phyloP scores from a whole-genome alignment of 2,113 vertebrate genomes.

The Himantopus leucocephalus region DNA sequence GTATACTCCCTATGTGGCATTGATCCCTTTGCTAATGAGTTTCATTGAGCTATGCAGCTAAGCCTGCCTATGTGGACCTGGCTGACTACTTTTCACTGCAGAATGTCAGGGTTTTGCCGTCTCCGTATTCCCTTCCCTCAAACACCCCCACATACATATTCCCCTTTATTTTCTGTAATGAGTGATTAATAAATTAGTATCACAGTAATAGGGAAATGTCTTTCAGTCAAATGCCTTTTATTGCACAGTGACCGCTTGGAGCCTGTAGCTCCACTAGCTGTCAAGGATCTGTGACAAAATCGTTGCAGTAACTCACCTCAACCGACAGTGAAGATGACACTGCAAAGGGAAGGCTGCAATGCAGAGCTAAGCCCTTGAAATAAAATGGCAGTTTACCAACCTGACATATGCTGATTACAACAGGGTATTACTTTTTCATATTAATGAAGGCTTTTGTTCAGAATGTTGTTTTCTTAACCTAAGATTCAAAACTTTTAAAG shows the following conservation, averaged over 20 bases:
- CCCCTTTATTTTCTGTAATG: not conserved
- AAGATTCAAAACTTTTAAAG: not conserved
- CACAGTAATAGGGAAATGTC: not conserved
- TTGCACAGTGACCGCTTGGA: not conserved
- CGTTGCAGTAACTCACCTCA: not conserved
- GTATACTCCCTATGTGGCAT: not conserved
- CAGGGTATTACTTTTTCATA: not conserved
- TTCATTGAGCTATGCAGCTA: not conserved
- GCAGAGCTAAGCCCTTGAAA: not conserved
- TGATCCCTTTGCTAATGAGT: not conserved
- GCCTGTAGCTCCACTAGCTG: not conserved
- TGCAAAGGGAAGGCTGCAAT: not conserved
- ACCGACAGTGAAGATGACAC: not conserved
- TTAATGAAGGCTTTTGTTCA: not conserved
- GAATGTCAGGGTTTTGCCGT: not conserved
- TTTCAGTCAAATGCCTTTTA: not conserved
- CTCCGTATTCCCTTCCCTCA: not conserved
- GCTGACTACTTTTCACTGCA: not conserved
- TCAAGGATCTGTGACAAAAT: not conserved
- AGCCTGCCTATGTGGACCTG: not conserved
- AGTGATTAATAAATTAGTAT: not conserved
- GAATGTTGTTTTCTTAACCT: not conserved
- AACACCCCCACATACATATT: not conserved
- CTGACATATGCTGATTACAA: not conserved
- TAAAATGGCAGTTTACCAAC: not conserved